These are phyloP conservation scores for Dysmachus trigonus DNA, from an alignment of 2,888 invertebrate genomes.

Conservation along the genomic window DNA sequence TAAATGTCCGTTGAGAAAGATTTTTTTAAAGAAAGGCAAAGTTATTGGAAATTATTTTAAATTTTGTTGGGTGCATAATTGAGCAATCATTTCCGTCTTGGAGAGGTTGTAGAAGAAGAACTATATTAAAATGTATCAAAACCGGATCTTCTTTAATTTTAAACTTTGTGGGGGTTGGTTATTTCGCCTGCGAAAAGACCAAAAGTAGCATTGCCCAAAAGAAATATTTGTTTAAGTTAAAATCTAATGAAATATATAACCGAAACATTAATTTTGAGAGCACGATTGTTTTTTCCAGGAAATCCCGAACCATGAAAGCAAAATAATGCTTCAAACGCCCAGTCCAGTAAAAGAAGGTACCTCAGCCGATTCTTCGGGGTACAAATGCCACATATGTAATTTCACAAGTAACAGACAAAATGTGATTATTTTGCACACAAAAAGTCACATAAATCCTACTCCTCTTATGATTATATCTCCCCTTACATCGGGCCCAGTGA, in stretches of 20 bases:
- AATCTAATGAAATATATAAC: too few relatives aligned
- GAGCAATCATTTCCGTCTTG: too few relatives aligned
- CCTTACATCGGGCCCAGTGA: not conserved
- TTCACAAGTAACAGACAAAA: slow-evolving; percentile 76
- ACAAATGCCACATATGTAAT: slow-evolving; percentile 72
- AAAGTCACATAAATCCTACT: slow-evolving; percentile 68
- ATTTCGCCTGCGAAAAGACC: not conserved
- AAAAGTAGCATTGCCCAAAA: too few relatives aligned
- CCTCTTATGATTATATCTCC: slow-evolving; percentile 43
- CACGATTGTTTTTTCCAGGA: not conserved
- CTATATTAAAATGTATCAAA: not conserved
- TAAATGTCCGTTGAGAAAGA: too few relatives aligned
- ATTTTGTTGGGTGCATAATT: too few relatives aligned
- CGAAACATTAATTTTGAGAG: not conserved
- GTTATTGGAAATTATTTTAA: too few relatives aligned
- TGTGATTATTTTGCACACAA: slow-evolving; percentile 77
- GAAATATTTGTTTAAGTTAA: too few relatives aligned
- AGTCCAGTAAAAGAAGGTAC: not conserved
- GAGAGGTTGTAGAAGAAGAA: not conserved
- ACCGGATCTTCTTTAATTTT: not conserved
- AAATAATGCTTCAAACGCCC: not conserved
- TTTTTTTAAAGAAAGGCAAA: too few relatives aligned
- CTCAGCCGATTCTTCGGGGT: slow-evolving; percentile 60
- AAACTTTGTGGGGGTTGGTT: not conserved
- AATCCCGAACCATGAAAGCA: slow-evolving; percentile 2